Evolutionary conservation across 2,113 vertebrate species (phyloP).

Genomic region (Ciconia stormi): DNA sequence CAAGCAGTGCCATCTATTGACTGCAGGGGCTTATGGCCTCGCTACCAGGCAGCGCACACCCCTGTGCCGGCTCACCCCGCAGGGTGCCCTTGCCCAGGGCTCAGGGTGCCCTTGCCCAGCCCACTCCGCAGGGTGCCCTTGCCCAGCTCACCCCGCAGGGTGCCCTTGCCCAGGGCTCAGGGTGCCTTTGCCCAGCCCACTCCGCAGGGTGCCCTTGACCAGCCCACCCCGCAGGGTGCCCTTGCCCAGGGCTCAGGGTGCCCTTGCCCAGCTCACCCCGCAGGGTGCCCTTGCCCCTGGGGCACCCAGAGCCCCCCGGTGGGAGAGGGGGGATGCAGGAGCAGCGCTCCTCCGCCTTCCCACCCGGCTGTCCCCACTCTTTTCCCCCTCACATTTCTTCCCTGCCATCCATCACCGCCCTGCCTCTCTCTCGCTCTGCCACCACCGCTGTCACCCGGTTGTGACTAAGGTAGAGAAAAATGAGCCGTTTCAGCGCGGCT

Average conservation of each 20-base stretch:
- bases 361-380: not conserved
- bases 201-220: too few relatives aligned
- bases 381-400: not conserved
- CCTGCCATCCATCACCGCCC: not conserved
- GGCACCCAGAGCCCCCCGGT: too few relatives aligned
- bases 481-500: not conserved
- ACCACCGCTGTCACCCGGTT: not conserved
- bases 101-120: too few relatives aligned
- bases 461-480: not conserved
- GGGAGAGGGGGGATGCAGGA: not conserved
- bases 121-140: too few relatives aligned
- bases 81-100: not conserved
- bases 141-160: too few relatives aligned
- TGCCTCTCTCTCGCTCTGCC: not conserved
- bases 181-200: too few relatives aligned
- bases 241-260: not conserved
- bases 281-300: not conserved
- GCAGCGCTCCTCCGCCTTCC: not conserved
- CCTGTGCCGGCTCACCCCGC: rapidly evolving
- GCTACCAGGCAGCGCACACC: rapidly evolving
- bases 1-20: conserved; percentile 45
- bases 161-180: too few relatives aligned
- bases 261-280: rapidly evolving
- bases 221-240: rapidly evolving
- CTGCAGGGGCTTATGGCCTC: not conserved